Base-by-base conservation (phyloP, 2,113 vertebrate genomes). In the Callipepla squamata region DNA sequence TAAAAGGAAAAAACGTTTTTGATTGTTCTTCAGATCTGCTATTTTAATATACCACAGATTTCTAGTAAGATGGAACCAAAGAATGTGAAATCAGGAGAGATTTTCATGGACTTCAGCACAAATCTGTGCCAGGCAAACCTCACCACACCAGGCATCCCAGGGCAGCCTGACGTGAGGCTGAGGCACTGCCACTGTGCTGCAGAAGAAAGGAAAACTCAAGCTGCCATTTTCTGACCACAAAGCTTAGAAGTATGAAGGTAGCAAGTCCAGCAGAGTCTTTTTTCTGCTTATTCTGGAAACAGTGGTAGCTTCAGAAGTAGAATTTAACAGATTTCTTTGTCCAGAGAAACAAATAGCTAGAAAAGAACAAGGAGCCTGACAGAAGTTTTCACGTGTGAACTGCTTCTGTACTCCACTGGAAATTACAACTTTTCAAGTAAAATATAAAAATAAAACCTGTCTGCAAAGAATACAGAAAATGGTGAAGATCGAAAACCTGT, bases 151-250 rank as follows among this genome's bases (percentile, higher is more conserved):
- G 65, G 61, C 38, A 87, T 50, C 57, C 26, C 40, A 4, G 40
- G 32, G 61, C 4, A 72, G 72, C 62, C 23, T 0, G 0, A 47
- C n/a, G 55, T 15, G 16, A 53, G 62, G 75, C 15, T 7, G 13
- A 23, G 55, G 65, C 0, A 7, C 42, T 19, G 59, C 48, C n/a
- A 77, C 57, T 45, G 53, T 8, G 74, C 5, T 2, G 63, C 18
- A n/a, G 36, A 12, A 57, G 61, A 62, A 42, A 12, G 7, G 50
- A 66, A 63, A 79, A 48, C 32, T 17, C 4, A 2, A 48, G 17
- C 36, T 90, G 67, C 59, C 25, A 7, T 87, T 89, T 89, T 70
- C 84, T 80, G 75, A 80, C 89, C 91, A 76, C 75, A 89, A 67
- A 73, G 55, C 57, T 74, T 42, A 92, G 34, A 59, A 70, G 53